A percentile compares a stretch with the other conserved stretches of the same genome.
These are phyloP conservation scores for Junonia oenone DNA, from an alignment of 2,888 invertebrate genomes.

Conservation along the genomic window DNA sequence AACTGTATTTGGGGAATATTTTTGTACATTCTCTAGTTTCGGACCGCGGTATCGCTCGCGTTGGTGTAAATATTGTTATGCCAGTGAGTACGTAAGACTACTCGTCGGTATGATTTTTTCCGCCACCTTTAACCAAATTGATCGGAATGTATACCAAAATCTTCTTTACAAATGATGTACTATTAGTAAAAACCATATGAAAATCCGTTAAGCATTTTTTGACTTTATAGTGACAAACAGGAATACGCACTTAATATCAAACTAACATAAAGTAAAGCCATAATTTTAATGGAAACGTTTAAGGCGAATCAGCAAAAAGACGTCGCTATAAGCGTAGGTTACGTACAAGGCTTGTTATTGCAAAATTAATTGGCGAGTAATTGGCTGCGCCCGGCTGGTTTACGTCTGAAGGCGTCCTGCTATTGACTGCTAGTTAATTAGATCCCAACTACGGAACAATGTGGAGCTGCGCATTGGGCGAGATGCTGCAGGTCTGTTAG, in stretches of 20 bases:
- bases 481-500: slow-evolving; percentile 7
- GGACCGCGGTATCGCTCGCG: neutral
- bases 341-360: slow-evolving; percentile 46
- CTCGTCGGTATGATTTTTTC: too few relatives aligned
- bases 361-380: slow-evolving; percentile 75
- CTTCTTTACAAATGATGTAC: too few relatives aligned
- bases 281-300: slow-evolving; percentile 9
- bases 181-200: too few relatives aligned
- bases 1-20: neutral
- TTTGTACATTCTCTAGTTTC: too few relatives aligned
- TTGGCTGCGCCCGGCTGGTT: slow-evolving; percentile 59
- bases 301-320: slow-evolving; percentile 13
- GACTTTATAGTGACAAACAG: too few relatives aligned
- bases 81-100: too few relatives aligned
- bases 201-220: too few relatives aligned
- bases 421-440: slow-evolving; percentile 74
- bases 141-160: too few relatives aligned
- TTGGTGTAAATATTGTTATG: too few relatives aligned
- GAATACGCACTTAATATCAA: too few relatives aligned
- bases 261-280: neutral
- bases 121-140: too few relatives aligned
- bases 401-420: slow-evolving; percentile 67
- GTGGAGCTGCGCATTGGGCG: slow-evolving; percentile 35
- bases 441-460: slow-evolving; percentile 56
- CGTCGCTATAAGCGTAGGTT: slow-evolving; percentile 10